phyloP scores from a whole-genome alignment of 2,888 invertebrate species.

The Xestoiulus laeticollis region DNA sequence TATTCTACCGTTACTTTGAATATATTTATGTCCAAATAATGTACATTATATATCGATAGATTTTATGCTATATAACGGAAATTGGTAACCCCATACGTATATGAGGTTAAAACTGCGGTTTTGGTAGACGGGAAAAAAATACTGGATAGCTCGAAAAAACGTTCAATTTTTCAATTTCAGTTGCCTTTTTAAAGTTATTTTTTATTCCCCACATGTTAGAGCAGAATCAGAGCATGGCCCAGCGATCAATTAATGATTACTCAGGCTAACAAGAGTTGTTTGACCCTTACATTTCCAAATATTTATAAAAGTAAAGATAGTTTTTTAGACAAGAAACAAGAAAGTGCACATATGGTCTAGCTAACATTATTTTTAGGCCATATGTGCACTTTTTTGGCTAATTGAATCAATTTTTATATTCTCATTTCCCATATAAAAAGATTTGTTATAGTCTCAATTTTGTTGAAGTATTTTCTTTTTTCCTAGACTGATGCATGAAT shows the following conservation, averaged over 20 bases:
- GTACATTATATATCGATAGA: not conserved
- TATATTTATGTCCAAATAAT: not conserved
- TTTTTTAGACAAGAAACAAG: not conserved
- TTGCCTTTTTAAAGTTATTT: not conserved
- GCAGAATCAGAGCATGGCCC: constrained; percentile 47
- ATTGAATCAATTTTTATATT: not conserved
- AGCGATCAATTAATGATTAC: constrained; percentile 7
- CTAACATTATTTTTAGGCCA: too few species aligned
- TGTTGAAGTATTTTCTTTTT: not conserved
- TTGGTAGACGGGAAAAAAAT: not conserved
- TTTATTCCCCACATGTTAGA: not conserved
- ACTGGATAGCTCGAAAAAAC: not conserved
- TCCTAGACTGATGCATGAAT: not conserved
- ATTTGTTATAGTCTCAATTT: not conserved
- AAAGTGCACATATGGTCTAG: too few species aligned
- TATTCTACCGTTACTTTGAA: not conserved
- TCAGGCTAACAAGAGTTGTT: constrained; percentile 11
- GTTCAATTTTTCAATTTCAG: not conserved
- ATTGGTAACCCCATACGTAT: not conserved
- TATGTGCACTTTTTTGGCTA: not conserved
- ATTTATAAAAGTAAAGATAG: not conserved
- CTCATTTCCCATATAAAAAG: not conserved
- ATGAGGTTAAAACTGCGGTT: not conserved
- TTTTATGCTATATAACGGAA: not conserved
- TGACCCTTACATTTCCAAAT: not conserved